phyloP scores from a whole-genome alignment of 2,113 vertebrate genomes.

The Octodon degus region DNA sequence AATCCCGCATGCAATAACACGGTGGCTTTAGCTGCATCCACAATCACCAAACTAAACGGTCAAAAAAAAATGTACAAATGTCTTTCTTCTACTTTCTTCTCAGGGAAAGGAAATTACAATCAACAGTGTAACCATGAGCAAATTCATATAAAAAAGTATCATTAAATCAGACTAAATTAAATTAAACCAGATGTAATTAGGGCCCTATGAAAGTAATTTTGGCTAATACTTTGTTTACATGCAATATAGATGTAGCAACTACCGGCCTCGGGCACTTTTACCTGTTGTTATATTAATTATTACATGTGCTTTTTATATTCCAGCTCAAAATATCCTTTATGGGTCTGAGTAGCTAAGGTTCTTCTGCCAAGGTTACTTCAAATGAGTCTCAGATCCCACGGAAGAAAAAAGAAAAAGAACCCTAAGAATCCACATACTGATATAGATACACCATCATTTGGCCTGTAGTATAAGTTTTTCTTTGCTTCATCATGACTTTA shows the following conservation, averaged over 20 bases:
- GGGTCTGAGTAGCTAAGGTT: slow-evolving; percentile 69
- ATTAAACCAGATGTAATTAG: slow-evolving; percentile 85
- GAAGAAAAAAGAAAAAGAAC: background rate
- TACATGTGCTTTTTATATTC: slow-evolving; percentile 74
- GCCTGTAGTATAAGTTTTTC: background rate
- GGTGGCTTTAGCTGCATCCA: background rate
- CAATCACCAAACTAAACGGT: background rate
- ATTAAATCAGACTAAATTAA: slow-evolving; percentile 85
- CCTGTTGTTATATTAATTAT: slow-evolving; percentile 84
- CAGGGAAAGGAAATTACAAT: slow-evolving; percentile 78
- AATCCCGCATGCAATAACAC: background rate
- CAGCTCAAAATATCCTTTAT: slow-evolving; percentile 80
- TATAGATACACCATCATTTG: background rate
- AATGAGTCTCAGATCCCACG: slow-evolving; percentile 60
- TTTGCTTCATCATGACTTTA: slow-evolving; percentile 23
- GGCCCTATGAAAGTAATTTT: slow-evolving; percentile 82
- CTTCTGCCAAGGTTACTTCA: slow-evolving; percentile 67
- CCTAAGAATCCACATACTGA: slow-evolving; percentile 10
- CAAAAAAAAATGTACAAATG: slow-evolving; percentile 68
- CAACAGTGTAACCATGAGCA: slow-evolving; percentile 78
- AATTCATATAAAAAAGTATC: slow-evolving; percentile 83
- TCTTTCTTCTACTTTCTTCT: slow-evolving; percentile 56
- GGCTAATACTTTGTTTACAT: slow-evolving; percentile 82
- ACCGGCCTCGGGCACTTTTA: slow-evolving; percentile 79
- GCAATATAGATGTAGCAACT: slow-evolving; percentile 78